These are phyloP conservation scores for Toxotes lorentzi DNA, from an alignment of 2,797 vertebrate genomes.

Conservation along the genomic window DNA sequence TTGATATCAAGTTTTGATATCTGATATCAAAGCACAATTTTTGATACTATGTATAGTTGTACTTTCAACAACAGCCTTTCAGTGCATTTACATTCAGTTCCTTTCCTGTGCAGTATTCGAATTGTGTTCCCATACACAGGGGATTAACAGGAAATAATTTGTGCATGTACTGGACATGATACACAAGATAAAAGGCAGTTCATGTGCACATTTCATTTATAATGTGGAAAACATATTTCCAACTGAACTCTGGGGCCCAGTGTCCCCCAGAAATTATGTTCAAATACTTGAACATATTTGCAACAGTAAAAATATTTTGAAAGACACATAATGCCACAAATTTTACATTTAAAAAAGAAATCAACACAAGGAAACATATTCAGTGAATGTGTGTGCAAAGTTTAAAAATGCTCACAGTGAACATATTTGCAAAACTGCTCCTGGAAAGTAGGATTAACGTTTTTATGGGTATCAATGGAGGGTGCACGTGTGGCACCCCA, in stretches of 20 bases:
- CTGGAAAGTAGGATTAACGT: conserved; percentile 20
- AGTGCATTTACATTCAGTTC: background rate
- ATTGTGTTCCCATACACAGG: background rate
- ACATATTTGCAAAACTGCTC: conserved; percentile 8
- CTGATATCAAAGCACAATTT: background rate
- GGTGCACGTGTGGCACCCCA: background rate
- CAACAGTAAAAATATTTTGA: background rate
- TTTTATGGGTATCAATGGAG: conserved; percentile 35
- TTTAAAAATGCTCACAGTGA: background rate
- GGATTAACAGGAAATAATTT: background rate
- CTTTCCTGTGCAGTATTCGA: background rate
- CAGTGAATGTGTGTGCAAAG: conserved; percentile 11
- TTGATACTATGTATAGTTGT: background rate
- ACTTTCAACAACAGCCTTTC: background rate
- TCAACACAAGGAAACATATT: background rate
- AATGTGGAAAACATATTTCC: background rate
- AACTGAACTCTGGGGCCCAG: background rate
- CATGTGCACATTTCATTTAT: background rate
- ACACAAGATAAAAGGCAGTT: background rate
- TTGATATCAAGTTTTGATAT: background rate
- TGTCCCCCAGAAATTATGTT: background rate
- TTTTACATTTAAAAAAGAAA: background rate
- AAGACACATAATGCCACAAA: background rate
- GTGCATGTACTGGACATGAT: background rate
- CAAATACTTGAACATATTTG: background rate